Evolutionary conservation across 2,888 invertebrate genomes (phyloP).

Genomic region (Cynaeus angustus): DNA sequence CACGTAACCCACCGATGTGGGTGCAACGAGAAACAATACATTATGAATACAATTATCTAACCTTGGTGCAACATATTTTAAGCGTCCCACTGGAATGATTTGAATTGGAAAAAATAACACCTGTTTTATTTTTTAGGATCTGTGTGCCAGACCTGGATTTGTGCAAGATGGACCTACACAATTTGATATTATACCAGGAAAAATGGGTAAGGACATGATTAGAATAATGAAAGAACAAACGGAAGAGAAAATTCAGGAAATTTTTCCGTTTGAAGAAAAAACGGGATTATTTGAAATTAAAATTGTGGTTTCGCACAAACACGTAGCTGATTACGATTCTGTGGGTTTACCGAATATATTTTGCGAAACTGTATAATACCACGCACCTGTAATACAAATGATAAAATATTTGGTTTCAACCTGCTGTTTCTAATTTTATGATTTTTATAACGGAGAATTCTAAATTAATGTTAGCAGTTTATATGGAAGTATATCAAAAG

Average conservation of each 20-base stretch:
- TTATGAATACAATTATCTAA: slow-evolving; percentile 44
- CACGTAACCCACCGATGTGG: slow-evolving; percentile 36
- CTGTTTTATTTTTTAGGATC: slow-evolving; percentile 77
- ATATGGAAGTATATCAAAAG: too few species aligned
- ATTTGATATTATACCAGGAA: slow-evolving; percentile 90
- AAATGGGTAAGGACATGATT: slow-evolving; percentile 81
- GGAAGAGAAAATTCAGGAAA: too few species aligned
- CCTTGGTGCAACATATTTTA: slow-evolving; percentile 39
- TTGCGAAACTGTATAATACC: neutral
- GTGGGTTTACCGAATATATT: neutral
- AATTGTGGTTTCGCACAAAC: neutral
- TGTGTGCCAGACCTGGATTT: slow-evolving; percentile 84
- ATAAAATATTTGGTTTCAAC: neutral
- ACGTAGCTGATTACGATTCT: neutral
- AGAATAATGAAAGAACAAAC: too few species aligned
- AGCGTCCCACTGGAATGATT: slow-evolving; percentile 19
- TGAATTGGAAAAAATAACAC: slow-evolving; percentile 29
- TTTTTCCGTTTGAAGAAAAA: too few species aligned
- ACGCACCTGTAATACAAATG: neutral
- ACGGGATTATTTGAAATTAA: too few species aligned
- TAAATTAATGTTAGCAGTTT: too few species aligned
- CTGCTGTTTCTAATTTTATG: neutral
- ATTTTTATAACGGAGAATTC: too few species aligned
- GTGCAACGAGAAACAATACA: slow-evolving; percentile 43
- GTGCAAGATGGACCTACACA: slow-evolving; percentile 85